A percentile compares a stretch with the other conserved stretches of the same genome.
Conservation (phyloP, 2,797 vertebrate genomes). For the Erpetoichthys calabaricus region DNA sequence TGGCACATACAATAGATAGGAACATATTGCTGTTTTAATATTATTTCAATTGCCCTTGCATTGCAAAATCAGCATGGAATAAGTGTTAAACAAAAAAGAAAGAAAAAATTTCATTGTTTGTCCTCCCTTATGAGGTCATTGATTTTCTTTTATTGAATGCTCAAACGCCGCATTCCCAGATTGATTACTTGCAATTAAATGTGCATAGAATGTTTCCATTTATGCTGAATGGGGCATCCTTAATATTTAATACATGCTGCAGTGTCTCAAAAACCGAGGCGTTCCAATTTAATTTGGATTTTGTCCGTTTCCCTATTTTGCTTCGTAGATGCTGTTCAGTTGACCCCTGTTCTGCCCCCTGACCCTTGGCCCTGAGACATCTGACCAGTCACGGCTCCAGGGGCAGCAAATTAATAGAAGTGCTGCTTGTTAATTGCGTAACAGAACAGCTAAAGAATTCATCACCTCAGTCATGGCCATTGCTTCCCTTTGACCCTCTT, state of each 20-base stretch:
- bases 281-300: slow-evolving; percentile 50
- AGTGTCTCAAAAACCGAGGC: slow-evolving; percentile 11
- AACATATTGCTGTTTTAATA: slow-evolving; percentile 83
- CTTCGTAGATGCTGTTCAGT: slow-evolving; percentile 59
- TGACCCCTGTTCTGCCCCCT: slow-evolving; percentile 85
- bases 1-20: slow-evolving; percentile 66
- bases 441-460: slow-evolving; percentile 93
- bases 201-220: slow-evolving; percentile 64
- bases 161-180: slow-evolving; percentile 66
- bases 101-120: slow-evolving; percentile 70
- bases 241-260: slow-evolving; percentile 39
- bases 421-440: slow-evolving; percentile 95
- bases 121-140: slow-evolving; percentile 68
- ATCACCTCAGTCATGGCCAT: slow-evolving; percentile 99
- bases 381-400: slow-evolving; percentile 95
- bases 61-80: slow-evolving; percentile 70
- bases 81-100: slow-evolving; percentile 90
- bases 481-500: slow-evolving; percentile 91
- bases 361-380: slow-evolving; percentile 91
- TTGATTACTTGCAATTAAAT: slow-evolving; percentile 91
- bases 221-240: slow-evolving; percentile 50
- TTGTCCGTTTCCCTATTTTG: slow-evolving; percentile 51
- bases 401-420: slow-evolving; percentile 96
- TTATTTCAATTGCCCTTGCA: slow-evolving; percentile 69
- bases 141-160: slow-evolving; percentile 86